Conservation (phyloP, 1,140 invertebrate species). For the Heliconius nattereri region DNA sequence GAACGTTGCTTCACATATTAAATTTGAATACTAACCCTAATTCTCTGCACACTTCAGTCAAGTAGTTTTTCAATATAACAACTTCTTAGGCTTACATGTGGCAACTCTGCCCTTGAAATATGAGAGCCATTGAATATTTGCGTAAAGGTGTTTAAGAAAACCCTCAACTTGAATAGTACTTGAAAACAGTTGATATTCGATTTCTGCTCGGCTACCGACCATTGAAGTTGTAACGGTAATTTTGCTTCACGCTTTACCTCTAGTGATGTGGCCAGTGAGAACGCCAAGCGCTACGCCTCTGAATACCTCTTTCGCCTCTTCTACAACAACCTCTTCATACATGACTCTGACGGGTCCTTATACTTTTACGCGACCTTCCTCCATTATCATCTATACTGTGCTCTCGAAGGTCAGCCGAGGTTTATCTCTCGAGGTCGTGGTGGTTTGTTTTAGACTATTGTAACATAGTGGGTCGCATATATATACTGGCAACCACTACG, state of each 20-base stretch:
- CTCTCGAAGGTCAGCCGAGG: no score
- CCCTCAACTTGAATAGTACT: not conserved
- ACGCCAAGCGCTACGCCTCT: no score
- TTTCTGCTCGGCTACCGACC: not conserved
- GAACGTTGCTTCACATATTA: not conserved
- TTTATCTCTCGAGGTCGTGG: no score
- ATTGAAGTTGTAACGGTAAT: not conserved
- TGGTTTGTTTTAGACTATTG: no score
- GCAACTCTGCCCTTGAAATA: conserved; percentile 10
- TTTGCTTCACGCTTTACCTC: not conserved
- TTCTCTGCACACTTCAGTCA: not conserved
- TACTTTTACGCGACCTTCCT: no score
- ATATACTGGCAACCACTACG: no score
- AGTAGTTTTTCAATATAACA: conserved; percentile 9
- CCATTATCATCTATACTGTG: no score
- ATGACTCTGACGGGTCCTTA: no score
- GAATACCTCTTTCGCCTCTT: no score
- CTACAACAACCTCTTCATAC: no score
- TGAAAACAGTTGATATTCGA: not conserved
- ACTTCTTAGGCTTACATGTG: conserved; percentile 8
- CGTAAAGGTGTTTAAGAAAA: conserved; percentile 4
- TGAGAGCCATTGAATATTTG: not conserved
- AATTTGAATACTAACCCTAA: not conserved
- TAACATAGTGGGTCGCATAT: no score
- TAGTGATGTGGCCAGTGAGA: no score